Evolutionary conservation across 2,888 invertebrate genomes (phyloP).

Genomic region (Blera fallax): DNA sequence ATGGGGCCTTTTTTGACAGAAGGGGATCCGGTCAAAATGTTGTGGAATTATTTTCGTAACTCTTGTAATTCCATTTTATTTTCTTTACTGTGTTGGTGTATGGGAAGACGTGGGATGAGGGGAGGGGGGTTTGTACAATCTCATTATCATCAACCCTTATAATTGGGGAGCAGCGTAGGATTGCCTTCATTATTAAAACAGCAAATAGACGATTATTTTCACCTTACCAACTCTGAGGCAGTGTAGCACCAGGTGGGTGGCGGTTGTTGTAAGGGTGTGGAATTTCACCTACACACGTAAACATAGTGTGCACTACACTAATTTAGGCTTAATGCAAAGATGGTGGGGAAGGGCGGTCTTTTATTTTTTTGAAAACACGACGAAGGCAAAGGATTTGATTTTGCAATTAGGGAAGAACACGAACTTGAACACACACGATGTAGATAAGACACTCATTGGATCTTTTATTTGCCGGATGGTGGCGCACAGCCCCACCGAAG

Average conservation of each 20-base stretch:
- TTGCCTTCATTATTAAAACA: slow-evolving; percentile 67
- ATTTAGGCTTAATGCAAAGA: slow-evolving; percentile 56
- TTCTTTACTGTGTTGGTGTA: background rate
- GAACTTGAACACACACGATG: slow-evolving; percentile 64
- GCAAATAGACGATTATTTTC: slow-evolving; percentile 61
- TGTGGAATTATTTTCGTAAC: slow-evolving; percentile 11
- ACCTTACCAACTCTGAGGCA: slow-evolving; percentile 14
- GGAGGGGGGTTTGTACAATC: background rate
- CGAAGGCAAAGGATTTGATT: slow-evolving; percentile 49
- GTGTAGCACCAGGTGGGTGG: background rate
- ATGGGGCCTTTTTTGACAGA: background rate
- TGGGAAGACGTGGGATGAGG: background rate
- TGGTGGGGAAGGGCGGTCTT: background rate
- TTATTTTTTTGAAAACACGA: background rate
- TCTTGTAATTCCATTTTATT: slow-evolving; percentile 18
- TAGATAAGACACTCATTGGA: slow-evolving; percentile 69
- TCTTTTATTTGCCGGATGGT: slow-evolving; percentile 58
- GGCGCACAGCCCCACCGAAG: slow-evolving; percentile 33
- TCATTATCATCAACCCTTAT: slow-evolving; percentile 64
- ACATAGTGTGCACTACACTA: slow-evolving; percentile 40
- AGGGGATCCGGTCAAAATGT: slow-evolving; percentile 26
- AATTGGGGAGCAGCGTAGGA: slow-evolving; percentile 46
- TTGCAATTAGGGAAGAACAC: slow-evolving; percentile 69
- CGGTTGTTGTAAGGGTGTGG: slow-evolving; percentile 31
- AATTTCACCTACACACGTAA: background rate